phyloP scores from a whole-genome alignment of 2,888 invertebrate species.

The Dynastes maya region DNA sequence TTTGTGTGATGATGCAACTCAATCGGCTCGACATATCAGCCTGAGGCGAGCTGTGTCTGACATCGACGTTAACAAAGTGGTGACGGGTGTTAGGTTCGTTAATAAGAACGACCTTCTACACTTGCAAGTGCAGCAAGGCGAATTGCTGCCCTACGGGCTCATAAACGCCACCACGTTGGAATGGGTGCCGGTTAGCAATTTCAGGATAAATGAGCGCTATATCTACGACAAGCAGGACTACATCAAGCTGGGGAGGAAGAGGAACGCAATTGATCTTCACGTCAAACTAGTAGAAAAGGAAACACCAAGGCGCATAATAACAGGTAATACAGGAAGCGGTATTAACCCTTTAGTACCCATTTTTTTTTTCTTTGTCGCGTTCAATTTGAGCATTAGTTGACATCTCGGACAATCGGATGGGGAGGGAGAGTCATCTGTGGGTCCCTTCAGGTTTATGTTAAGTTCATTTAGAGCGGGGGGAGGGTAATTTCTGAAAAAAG shows the following conservation, averaged over 20 bases:
- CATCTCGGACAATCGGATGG: background rate
- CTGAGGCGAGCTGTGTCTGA: slow-evolving; percentile 67
- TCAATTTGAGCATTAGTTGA: background rate
- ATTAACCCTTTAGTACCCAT: background rate
- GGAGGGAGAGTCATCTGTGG: no score
- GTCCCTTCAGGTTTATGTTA: no score
- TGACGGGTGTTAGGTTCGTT: slow-evolving; percentile 84
- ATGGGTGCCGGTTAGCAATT: slow-evolving; percentile 82
- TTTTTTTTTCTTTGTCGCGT: background rate
- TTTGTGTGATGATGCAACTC: slow-evolving; percentile 72
- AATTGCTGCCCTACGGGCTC: slow-evolving; percentile 78
- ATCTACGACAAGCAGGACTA: slow-evolving; percentile 81
- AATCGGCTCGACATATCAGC: slow-evolving; percentile 73
- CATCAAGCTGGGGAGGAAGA: slow-evolving; percentile 83
- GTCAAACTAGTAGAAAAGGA: slow-evolving; percentile 75
- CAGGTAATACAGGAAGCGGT: slow-evolving; percentile 71
- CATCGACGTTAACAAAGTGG: slow-evolving; percentile 71
- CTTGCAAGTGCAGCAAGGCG: slow-evolving; percentile 86
- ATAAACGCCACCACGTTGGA: slow-evolving; percentile 75
- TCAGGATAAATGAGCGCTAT: slow-evolving; percentile 72
- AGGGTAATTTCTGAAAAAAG: no score
- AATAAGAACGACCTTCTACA: slow-evolving; percentile 87
- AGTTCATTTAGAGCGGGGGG: no score
- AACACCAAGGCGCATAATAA: slow-evolving; percentile 76
- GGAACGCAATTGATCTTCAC: slow-evolving; percentile 86